phyloP scores from a whole-genome alignment of 2,797 vertebrate species.

The Chrosomus eos region DNA sequence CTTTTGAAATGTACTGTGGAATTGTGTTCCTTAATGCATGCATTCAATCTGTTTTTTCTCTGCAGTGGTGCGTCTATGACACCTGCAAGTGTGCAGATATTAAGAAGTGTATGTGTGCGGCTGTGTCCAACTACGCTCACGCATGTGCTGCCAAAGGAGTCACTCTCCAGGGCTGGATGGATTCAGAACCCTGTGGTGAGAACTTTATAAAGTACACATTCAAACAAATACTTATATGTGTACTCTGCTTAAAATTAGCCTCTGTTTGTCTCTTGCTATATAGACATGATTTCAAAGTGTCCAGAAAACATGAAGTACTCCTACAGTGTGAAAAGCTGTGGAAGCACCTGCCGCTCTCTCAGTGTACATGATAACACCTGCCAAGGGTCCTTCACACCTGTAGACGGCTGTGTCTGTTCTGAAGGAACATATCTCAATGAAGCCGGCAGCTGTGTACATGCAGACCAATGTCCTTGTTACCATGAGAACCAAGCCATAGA shows the following conservation, averaged over 20 bases:
- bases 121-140: constrained; percentile 81
- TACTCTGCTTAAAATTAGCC: background rate
- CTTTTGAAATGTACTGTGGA: background rate
- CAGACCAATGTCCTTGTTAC: constrained; percentile 79
- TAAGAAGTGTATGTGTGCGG: constrained; percentile 83
- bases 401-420: constrained; percentile 86
- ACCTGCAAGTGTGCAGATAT: constrained; percentile 81
- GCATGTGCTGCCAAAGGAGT: constrained; percentile 81
- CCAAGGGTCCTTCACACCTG: constrained; percentile 59
- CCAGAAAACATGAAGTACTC: constrained; percentile 76
- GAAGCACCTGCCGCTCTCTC: constrained; percentile 80
- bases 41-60: constrained; percentile 6
- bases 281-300: constrained; percentile 65
- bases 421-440: constrained; percentile 79
- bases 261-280: constrained; percentile 13
- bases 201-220: constrained; percentile 30
- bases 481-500: constrained; percentile 60
- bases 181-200: constrained; percentile 77
- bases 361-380: constrained; percentile 76
- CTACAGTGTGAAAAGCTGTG: constrained; percentile 78
- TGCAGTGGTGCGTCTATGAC: constrained; percentile 83
- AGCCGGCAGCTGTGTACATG: constrained; percentile 73
- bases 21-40: background rate
- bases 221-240: background rate
- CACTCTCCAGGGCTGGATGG: constrained; percentile 77